A percentile compares a stretch with the other conserved stretches of the same genome.
Conservation (phyloP, 1,140 invertebrate species). For the Eubasilissa regina region DNA sequence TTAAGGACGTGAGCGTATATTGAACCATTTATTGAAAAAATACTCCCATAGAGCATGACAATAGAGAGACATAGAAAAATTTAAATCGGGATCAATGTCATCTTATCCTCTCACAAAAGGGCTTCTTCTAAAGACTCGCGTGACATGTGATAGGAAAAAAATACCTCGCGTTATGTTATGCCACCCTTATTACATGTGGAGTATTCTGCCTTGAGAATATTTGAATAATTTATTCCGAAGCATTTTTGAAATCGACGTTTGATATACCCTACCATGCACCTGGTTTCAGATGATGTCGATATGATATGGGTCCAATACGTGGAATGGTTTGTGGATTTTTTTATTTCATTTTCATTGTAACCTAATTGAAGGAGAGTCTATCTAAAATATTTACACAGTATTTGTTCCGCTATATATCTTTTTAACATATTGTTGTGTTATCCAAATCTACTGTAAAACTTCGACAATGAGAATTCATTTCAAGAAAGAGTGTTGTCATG, state of each 20-base stretch:
- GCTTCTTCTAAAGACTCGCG: slow-evolving; percentile 16
- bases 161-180: slow-evolving; percentile 44
- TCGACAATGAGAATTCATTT: too few relatives aligned
- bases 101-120: slow-evolving; percentile 55
- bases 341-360: slow-evolving; percentile 22
- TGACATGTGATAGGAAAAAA: slow-evolving; percentile 29
- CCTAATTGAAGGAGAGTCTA: slow-evolving; percentile 18
- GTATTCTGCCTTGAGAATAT: slow-evolving; percentile 12
- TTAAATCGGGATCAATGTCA: slow-evolving; percentile 59
- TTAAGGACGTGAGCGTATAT: not conserved
- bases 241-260: slow-evolving; percentile 47
- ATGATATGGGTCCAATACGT: slow-evolving; percentile 42
- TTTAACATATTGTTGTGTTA: too few relatives aligned
- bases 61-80: slow-evolving; percentile 45
- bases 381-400: too few relatives aligned
- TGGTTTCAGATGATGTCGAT: slow-evolving; percentile 32
- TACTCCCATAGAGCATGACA: slow-evolving; percentile 10
- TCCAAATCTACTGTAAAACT: too few relatives aligned
- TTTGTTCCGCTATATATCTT: too few relatives aligned
- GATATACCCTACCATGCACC: slow-evolving; percentile 38
- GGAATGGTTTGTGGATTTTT: slow-evolving; percentile 30
- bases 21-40: too few relatives aligned
- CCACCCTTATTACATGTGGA: slow-evolving; percentile 26
- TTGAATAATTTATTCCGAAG: slow-evolving; percentile 56
- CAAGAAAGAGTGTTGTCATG: too few relatives aligned